Evolutionary conservation across 2,113 vertebrate species (phyloP), one percentile per base, ranked within the genome.

Genomic region (Spea multiplicata): DNA sequence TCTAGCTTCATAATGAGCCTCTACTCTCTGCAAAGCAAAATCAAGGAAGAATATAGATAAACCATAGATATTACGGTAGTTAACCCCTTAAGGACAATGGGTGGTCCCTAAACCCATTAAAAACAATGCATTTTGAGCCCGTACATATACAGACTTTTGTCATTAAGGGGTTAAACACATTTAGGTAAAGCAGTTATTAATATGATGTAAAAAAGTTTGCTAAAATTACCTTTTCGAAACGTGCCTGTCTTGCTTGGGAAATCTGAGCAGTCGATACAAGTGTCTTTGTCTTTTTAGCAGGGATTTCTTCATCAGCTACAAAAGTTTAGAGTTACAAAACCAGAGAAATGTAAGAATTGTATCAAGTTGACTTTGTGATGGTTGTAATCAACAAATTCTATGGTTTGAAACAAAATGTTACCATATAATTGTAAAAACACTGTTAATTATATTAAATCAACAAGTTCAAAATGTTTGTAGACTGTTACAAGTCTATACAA

Each of bases 221-320:
- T n/a, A 88, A 83, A 59, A 10, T 84, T 89, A 97, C 97, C 94
- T 92, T 96, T 90, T 98, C 94, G 76, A 94, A 88, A 90, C 93
- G 91, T 77, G 93, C 92, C 92, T 98, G 90, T 86, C 91, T 92
- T 82, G 89, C 92, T 91, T 96, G 91, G 81, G 96, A 95, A 87
- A 96, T 96, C 90, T 97, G 94, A 92, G 96, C 93, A 87, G 94
- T 91, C 86, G 96, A 95, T 85, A 98, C 87, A 48, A 97, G 90
- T 30, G 94, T 97, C 88, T 98, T 98, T 78, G 95, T 94, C 91
- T 96, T 99, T 94, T 99, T 99, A 65, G 91, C 91, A 69, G 96
- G 97, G 48, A 98, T 94, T 74, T 92, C 94, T 91, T 98, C 97
- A 85, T 99, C 97, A 71, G 96, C 97, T 99, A 88, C 5, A 74